Percentiles rank a stretch among this genome's conserved stretches.
These are phyloP conservation scores for Clavelina lepadiformis DNA, from an alignment of 23 tunicate genomes.

Conservation along the genomic window DNA sequence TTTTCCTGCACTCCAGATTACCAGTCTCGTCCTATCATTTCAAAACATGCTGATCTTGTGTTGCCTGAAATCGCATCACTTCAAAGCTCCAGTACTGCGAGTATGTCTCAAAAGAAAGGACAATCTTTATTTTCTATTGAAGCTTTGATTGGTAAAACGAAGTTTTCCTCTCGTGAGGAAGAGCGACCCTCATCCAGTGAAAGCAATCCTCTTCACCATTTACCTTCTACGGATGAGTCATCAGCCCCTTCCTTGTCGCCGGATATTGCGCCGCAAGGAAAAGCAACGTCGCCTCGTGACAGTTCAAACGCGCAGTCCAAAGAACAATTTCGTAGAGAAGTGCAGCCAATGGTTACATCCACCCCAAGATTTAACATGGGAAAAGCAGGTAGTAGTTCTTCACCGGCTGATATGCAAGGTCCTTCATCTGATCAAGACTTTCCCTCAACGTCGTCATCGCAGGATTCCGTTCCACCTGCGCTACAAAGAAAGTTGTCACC, in stretches of 20 bases:
- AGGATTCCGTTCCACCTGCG: background rate
- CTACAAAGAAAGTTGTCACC: background rate
- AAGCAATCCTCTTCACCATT: background rate
- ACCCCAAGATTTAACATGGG: too few relatives aligned
- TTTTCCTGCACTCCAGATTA: conserved; percentile 1
- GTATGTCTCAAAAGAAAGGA: background rate
- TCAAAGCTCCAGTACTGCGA: background rate
- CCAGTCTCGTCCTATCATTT: background rate
- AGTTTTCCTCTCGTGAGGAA: background rate
- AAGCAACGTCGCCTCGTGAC: background rate
- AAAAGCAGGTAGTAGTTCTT: too few relatives aligned
- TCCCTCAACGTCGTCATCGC: too few relatives aligned
- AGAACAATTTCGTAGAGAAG: too few relatives aligned
- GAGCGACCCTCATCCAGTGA: background rate
- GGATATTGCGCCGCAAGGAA: background rate
- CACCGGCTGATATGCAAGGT: too few relatives aligned
- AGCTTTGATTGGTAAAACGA: conserved; percentile 10
- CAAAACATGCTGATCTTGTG: background rate
- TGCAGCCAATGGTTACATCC: too few relatives aligned
- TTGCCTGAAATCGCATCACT: conserved; percentile 10
- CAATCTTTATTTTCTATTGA: conserved; percentile 16
- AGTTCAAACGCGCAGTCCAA: too few relatives aligned
- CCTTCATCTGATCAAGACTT: too few relatives aligned
- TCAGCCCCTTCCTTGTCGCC: conserved; percentile 6
- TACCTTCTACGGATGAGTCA: background rate